Conservation (phyloP, 2,113 vertebrate species). For the Mugil cephalus region DNA sequence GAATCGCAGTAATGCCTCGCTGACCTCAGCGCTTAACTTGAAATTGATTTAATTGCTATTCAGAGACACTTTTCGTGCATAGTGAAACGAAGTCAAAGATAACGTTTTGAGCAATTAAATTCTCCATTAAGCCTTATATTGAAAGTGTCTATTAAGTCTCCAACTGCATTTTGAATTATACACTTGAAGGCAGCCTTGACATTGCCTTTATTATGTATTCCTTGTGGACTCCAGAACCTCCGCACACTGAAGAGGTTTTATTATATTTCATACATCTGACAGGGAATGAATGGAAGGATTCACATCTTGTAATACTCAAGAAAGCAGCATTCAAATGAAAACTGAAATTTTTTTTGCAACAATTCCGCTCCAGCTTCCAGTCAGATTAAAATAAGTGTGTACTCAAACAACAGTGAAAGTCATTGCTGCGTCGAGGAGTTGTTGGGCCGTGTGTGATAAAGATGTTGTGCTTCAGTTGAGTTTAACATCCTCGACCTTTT, state of each 20-base stretch:
- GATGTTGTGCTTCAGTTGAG: too few species aligned
- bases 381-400: too few species aligned
- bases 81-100: slow-evolving; percentile 29
- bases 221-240: not conserved
- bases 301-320: slow-evolving; percentile 4
- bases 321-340: not conserved
- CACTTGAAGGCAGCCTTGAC: slow-evolving; percentile 4
- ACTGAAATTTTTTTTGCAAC: not conserved
- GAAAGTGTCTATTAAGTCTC: slow-evolving; percentile 29
- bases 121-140: slow-evolving; percentile 27
- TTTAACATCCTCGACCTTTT: too few species aligned
- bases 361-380: too few species aligned
- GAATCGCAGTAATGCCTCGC: slow-evolving; percentile 30
- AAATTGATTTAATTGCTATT: slow-evolving; percentile 31
- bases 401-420: too few species aligned
- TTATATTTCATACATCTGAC: slow-evolving; percentile 1
- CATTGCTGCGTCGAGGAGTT: too few species aligned
- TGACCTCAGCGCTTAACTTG: slow-evolving; percentile 38
- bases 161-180: slow-evolving; percentile 24
- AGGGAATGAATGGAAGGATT: not conserved
- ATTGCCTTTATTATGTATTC: slow-evolving; percentile 20
- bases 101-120: slow-evolving; percentile 41
- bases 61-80: slow-evolving; percentile 16
- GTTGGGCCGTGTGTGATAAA: too few species aligned
- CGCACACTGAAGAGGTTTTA: not conserved